Base-by-base conservation (phyloP, 2,888 invertebrate genomes). In the Tyria jacobaeae region DNA sequence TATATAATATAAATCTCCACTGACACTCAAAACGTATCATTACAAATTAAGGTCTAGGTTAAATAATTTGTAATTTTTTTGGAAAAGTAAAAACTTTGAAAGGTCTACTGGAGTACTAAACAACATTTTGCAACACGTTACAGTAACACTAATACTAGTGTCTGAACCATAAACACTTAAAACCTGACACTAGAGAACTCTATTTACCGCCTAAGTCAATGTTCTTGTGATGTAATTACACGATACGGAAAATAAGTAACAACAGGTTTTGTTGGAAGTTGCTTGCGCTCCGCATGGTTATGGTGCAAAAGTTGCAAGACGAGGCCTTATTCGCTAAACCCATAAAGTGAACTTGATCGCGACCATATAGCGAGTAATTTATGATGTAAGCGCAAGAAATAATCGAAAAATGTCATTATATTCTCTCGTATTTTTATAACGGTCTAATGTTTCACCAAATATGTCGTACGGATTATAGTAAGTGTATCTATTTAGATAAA, bases 221-320 rank as follows among this genome's bases (percentile, higher is more conserved):
- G 80, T 82, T 79, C 81, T 78, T 75, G 76, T 75, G 73, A 74
- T 70, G 76, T 86, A 83, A 86, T 86, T 85, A 84, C 78, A 80
- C 72, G 76, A 81, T 82, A 83, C 84, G 86, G 87, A 84, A 86
- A 86, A 85, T 82, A 79, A 80, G 77, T 79, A 75, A 83, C 86
- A 86, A 87, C 81, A 80, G 87, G n/a, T n/a, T n/a, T 86, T 81
- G 67, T 66, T 71, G 73, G 73, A 66, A 78, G 75, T 81, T 80
- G 79, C 80, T 72, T 78, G 76, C 76, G 73, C 78, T n/a, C 73
- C 75, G 75, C 78, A 78, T 80, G 66, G 73, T 72, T 71, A 78
- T 73, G 74, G 76, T 68, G 60, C 68, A 66, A 64, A 75, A 77
- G 78, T 76, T 79, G 80, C 78, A 78, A 76, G 78, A 70, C 73